Evolutionary conservation across 35 echinoderm and acorn worm species (phyloP).

Genomic region (Ophioderma brevispina): DNA sequence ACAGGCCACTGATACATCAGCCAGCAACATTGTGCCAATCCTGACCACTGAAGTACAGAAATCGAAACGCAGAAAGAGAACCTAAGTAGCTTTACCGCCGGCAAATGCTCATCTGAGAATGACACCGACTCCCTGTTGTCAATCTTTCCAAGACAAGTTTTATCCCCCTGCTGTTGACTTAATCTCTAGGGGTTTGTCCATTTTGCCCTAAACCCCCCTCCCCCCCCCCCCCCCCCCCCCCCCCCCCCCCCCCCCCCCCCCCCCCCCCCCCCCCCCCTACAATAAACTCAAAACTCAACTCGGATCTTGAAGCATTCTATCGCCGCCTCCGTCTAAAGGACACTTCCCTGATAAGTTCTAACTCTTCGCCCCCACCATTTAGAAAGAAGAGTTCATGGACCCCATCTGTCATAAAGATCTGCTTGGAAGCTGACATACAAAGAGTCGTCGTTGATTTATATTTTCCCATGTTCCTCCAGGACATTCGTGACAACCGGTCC

Average conservation of each 20-base stretch:
- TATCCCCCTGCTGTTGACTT: background rate
- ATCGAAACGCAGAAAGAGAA: background rate
- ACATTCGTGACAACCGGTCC: background rate
- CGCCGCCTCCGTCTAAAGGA: background rate
- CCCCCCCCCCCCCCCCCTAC: no score
- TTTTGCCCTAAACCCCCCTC: background rate
- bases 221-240: no score
- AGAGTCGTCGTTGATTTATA: background rate
- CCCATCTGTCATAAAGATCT: conserved; percentile 11
- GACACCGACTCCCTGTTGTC: background rate
- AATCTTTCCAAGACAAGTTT: background rate
- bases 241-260: no score
- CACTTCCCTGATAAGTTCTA: background rate
- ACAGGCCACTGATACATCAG: background rate
- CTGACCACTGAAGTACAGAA: background rate
- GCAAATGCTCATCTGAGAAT: background rate
- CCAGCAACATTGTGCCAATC: background rate
- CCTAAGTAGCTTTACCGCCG: background rate
- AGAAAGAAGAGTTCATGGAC: conserved; percentile 18
- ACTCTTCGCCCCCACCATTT: background rate
- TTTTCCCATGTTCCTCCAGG: background rate
- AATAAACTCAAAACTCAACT: background rate
- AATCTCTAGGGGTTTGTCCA: background rate
- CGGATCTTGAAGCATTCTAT: background rate
- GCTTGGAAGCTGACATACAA: background rate